Conservation (phyloP, 23 tunicate genomes). For the Corella eumyota region DNA sequence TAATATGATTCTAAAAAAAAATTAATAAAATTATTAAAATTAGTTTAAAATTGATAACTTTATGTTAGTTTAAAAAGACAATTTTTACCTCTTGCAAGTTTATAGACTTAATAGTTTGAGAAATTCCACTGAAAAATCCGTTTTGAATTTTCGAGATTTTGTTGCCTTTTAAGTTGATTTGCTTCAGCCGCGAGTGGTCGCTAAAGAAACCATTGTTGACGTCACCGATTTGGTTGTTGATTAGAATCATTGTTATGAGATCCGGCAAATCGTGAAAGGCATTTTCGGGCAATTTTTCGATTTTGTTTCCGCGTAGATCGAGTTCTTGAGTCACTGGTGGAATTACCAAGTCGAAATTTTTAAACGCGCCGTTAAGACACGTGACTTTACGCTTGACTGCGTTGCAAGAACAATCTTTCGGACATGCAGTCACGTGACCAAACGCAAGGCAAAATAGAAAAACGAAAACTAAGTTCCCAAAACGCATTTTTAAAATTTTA, state of each 20-base stretch:
- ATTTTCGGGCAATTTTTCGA: background rate
- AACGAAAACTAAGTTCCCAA: background rate
- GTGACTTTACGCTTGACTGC: conserved; percentile 3
- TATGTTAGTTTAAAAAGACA: background rate
- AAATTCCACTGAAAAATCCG: conserved; percentile 23
- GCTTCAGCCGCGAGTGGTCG: conserved; percentile 9
- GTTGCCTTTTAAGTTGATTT: conserved; percentile 19
- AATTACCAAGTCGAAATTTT: background rate
- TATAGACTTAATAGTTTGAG: conserved; percentile 9
- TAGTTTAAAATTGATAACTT: background rate
- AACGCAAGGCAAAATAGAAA: conserved; percentile 1
- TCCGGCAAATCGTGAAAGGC: conserved; percentile 5
- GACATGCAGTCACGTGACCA: conserved; percentile 3
- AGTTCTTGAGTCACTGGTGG: conserved; percentile 22
- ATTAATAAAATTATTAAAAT: background rate
- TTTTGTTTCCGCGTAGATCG: conserved; percentile 12
- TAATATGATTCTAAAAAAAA: conserved; percentile 16
- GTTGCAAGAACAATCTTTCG: conserved; percentile 20
- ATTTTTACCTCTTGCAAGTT: conserved; percentile 22
- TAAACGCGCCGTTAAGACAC: background rate
- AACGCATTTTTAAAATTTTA: too few species aligned
- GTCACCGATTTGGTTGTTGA: conserved; percentile 12
- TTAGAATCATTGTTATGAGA: conserved; percentile 8
- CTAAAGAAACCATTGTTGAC: conserved; percentile 15
- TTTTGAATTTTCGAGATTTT: conserved; percentile 5